Evolutionary conservation across 2,797 vertebrate genomes (phyloP).

Genomic region (Prunella strophiata): DNA sequence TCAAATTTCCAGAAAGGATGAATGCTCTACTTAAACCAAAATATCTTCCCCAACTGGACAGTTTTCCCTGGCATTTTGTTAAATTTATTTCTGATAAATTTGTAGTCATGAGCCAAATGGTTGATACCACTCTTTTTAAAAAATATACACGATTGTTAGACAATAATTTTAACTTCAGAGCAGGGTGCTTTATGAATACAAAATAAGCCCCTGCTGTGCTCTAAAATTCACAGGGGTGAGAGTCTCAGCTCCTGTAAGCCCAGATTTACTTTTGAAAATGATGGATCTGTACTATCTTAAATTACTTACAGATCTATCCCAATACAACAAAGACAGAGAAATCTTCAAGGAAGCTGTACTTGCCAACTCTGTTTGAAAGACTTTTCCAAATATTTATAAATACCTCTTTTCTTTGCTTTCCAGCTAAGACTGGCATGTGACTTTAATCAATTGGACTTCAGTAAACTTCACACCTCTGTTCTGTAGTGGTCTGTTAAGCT

Average conservation of each 20-base stretch:
- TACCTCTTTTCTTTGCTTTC: constrained; percentile 28
- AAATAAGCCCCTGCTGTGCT: background rate
- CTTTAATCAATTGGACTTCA: constrained; percentile 48
- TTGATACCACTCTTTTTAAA: background rate
- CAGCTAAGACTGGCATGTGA: constrained; percentile 7
- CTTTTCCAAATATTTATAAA: constrained; percentile 50
- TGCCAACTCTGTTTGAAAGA: constrained; percentile 17
- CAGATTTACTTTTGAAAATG: constrained; percentile 11
- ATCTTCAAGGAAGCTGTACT: constrained; percentile 33
- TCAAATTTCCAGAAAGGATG: background rate
- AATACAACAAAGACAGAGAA: background rate
- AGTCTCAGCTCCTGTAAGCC: background rate
- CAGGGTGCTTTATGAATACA: background rate
- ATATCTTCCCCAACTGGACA: background rate
- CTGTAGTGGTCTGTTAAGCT: constrained; percentile 13
- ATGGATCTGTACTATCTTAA: constrained; percentile 17
- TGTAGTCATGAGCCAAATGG: background rate
- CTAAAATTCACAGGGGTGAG: constrained; percentile 8
- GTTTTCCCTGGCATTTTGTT: background rate
- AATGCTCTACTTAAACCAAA: background rate
- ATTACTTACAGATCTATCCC: constrained; percentile 32
- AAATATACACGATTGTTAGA: background rate
- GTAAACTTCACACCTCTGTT: constrained; percentile 37
- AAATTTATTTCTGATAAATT: background rate
- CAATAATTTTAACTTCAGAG: background rate